A percentile compares a stretch with the other conserved stretches of the same genome.
These are phyloP conservation scores for Eudemis profundana DNA, from an alignment of 2,888 invertebrate genomes.

Conservation along the genomic window DNA sequence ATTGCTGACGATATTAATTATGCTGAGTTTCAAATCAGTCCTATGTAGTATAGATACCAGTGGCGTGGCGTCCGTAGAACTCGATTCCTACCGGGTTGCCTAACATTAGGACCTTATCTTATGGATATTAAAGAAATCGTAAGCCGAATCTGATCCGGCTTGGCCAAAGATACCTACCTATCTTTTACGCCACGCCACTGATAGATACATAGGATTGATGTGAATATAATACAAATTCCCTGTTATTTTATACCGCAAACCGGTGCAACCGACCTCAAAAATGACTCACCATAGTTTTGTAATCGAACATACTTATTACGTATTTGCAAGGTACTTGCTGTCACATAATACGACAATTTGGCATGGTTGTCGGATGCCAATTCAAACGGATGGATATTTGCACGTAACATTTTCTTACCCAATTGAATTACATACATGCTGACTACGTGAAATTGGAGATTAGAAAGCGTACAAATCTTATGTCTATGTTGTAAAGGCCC, in stretches of 20 bases:
- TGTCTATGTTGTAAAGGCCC: conserved; percentile 28
- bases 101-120: too few species aligned
- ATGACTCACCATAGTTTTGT: conserved; percentile 38
- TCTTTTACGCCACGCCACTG: too few species aligned
- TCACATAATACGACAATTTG: conserved; percentile 43
- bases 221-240: neutral
- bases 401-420: conserved; percentile 44
- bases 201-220: too few species aligned
- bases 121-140: too few species aligned
- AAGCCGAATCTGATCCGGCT: too few species aligned
- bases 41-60: too few species aligned
- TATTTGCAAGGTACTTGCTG: conserved; percentile 36
- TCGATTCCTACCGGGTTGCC: too few species aligned
- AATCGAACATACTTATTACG: conserved; percentile 41
- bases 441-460: conserved; percentile 39
- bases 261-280: conserved; percentile 13
- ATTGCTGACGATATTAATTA: too few species aligned
- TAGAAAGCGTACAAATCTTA: conserved; percentile 39
- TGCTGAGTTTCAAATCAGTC: too few species aligned
- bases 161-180: too few species aligned
- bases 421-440: conserved; percentile 41
- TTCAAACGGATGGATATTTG: conserved; percentile 43
- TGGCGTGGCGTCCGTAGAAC: too few species aligned
- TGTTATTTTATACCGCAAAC: neutral
- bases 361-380: conserved; percentile 42